A percentile compares a stretch with the other conserved stretches of the same genome.
These are phyloP conservation scores for Trypoxylus dichotomus DNA, from an alignment of 1,140 invertebrate species.

Conservation along the genomic window DNA sequence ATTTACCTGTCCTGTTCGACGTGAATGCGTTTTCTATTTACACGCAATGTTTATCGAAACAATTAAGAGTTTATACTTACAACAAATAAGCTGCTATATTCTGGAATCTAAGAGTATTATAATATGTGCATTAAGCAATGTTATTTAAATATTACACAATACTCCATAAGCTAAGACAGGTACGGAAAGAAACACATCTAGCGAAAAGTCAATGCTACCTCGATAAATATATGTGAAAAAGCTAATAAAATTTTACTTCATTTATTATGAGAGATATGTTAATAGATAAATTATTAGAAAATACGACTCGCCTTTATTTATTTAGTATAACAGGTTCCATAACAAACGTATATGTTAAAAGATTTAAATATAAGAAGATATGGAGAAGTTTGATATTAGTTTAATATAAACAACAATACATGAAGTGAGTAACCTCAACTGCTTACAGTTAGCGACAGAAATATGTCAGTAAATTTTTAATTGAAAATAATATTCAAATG, in stretches of 20 bases:
- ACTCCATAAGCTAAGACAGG: neutral
- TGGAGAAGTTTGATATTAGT: too few species aligned
- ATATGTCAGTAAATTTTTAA: too few species aligned
- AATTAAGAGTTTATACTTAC: slow-evolving; percentile 3
- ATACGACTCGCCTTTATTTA: neutral
- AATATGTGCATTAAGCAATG: slow-evolving; percentile 19
- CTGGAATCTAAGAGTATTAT: slow-evolving; percentile 12
- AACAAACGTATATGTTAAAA: neutral
- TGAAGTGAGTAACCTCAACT: too few species aligned
- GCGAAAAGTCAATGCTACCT: slow-evolving; percentile 9
- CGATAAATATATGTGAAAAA: neutral
- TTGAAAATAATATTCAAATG: too few species aligned
- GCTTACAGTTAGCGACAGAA: too few species aligned
- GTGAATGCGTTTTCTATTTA: slow-evolving; percentile 24
- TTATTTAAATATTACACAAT: slow-evolving; percentile 20
- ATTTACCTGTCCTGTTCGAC: neutral
- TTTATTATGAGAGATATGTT: slow-evolving; percentile 11
- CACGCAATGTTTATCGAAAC: neutral
- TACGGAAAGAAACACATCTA: neutral
- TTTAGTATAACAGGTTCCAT: neutral
- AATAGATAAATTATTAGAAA: neutral
- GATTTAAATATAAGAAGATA: too few species aligned
- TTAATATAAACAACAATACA: too few species aligned
- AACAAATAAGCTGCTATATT: slow-evolving; percentile 8
- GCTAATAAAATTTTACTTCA: slow-evolving; percentile 8